Evolutionary conservation across 2,113 vertebrate genomes (phyloP).

Genomic region (Hemicordylus capensis): DNA sequence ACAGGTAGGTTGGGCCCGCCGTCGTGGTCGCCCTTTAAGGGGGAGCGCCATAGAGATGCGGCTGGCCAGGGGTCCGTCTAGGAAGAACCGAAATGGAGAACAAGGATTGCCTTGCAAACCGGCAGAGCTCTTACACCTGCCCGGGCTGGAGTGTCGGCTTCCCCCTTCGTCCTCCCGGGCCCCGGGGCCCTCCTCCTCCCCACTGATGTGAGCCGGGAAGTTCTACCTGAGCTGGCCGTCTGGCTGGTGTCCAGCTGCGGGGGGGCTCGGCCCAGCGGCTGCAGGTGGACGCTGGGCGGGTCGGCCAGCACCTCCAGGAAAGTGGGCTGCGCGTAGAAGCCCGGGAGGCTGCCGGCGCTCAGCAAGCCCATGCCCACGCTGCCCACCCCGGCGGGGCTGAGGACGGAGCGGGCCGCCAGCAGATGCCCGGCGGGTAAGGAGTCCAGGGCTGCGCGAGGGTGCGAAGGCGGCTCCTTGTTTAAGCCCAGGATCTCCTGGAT

Average conservation of each 20-base stretch:
- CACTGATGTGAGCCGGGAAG: background rate
- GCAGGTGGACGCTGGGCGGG: constrained; percentile 88
- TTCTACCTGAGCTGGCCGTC: constrained; percentile 94
- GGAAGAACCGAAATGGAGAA: constrained; percentile 4
- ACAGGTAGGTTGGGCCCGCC: background rate
- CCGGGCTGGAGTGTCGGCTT: background rate
- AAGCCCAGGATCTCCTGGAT: constrained; percentile 98
- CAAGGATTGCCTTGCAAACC: constrained; percentile 17
- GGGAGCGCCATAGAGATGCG: background rate
- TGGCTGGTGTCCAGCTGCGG: constrained; percentile 87
- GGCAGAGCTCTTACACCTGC: background rate
- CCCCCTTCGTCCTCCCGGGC: background rate
- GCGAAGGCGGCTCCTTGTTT: constrained; percentile 91
- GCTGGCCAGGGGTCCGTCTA: constrained; percentile 42
- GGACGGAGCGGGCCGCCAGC: constrained; percentile 89
- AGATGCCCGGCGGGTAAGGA: constrained; percentile 88
- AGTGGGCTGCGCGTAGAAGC: constrained; percentile 93
- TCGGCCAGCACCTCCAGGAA: constrained; percentile 94
- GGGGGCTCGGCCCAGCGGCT: constrained; percentile 83
- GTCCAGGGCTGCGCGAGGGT: constrained; percentile 83
- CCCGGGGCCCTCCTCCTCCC: background rate
- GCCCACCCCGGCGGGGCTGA: constrained; percentile 87
- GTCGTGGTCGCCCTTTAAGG: too few relatives aligned
- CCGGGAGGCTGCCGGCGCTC: constrained; percentile 88
- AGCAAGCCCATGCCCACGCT: constrained; percentile 91